These are phyloP conservation scores for Anagrus nilaparvatae DNA, from an alignment of 1,140 invertebrate species.

Conservation along the genomic window DNA sequence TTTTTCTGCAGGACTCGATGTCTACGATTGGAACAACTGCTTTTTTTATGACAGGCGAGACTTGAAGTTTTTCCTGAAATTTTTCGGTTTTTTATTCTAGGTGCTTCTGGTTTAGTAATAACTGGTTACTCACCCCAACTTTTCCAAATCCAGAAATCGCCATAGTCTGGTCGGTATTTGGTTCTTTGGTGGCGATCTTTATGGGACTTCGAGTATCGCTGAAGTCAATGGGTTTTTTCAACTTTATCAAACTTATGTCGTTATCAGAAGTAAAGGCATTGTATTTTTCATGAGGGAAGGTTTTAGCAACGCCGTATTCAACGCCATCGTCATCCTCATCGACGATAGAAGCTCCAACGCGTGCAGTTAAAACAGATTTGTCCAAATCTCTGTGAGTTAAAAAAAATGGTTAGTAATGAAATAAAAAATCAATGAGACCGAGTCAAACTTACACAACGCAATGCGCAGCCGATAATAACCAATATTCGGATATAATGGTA, in stretches of 20 bases:
- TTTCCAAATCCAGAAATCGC: constrained; percentile 4
- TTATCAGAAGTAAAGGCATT: background rate
- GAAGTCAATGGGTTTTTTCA: background rate
- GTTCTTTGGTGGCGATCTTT: background rate
- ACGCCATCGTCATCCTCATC: constrained; percentile 1
- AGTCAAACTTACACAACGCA: constrained; percentile 5
- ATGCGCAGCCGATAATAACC: constrained; percentile 11
- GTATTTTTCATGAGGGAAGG: background rate
- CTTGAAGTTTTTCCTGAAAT: too few relatives aligned
- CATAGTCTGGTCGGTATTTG: background rate
- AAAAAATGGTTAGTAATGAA: background rate
- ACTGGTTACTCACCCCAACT: background rate
- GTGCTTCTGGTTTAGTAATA: too few relatives aligned
- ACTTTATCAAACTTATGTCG: constrained; percentile 10
- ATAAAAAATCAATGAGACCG: too few relatives aligned
- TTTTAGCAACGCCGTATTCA: background rate
- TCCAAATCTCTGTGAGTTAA: background rate
- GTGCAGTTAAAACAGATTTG: background rate
- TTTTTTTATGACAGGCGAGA: background rate
- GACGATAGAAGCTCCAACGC: background rate
- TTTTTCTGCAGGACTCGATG: background rate
- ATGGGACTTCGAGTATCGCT: constrained; percentile 1
- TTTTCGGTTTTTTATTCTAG: too few relatives aligned
- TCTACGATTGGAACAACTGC: background rate
- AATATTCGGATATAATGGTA: constrained; percentile 5